phyloP scores from a whole-genome alignment of 1,140 invertebrate species.

The Helicoverpa armigera region DNA sequence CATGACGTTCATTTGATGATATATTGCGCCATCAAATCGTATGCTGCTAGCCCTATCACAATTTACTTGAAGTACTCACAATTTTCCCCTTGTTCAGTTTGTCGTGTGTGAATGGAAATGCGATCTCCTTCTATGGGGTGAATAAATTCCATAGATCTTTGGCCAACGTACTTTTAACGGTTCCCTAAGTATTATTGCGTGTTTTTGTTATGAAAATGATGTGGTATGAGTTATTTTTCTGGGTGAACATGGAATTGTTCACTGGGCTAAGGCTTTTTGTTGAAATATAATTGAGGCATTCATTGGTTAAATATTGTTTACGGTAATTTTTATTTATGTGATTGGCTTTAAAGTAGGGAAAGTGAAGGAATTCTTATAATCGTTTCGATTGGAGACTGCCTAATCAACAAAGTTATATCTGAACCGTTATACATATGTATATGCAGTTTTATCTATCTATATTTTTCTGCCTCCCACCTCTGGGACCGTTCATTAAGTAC shows the following conservation, averaged over 20 bases:
- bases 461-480: neutral
- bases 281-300: slow-evolving; percentile 35
- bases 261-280: slow-evolving; percentile 26
- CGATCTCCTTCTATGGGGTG: slow-evolving; percentile 55
- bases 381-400: no score
- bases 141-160: slow-evolving; percentile 63
- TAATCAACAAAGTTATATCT: neutral
- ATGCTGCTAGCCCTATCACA: slow-evolving; percentile 32
- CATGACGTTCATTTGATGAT: slow-evolving; percentile 42
- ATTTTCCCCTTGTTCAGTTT: slow-evolving; percentile 46
- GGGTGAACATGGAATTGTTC: slow-evolving; percentile 22
- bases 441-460: neutral
- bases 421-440: neutral
- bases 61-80: slow-evolving; percentile 41
- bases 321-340: slow-evolving; percentile 14
- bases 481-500: no score
- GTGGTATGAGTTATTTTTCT: slow-evolving; percentile 54
- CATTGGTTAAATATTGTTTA: slow-evolving; percentile 21
- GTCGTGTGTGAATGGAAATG: slow-evolving; percentile 58
- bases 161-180: slow-evolving; percentile 65
- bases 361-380: no score
- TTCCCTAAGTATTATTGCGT: slow-evolving; percentile 57
- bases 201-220: slow-evolving; percentile 60
- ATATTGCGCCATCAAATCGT: slow-evolving; percentile 42
- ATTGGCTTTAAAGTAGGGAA: neutral